These are phyloP conservation scores for Drosophila colorata DNA, from an alignment of 2,888 invertebrate genomes.

Conservation along the genomic window DNA sequence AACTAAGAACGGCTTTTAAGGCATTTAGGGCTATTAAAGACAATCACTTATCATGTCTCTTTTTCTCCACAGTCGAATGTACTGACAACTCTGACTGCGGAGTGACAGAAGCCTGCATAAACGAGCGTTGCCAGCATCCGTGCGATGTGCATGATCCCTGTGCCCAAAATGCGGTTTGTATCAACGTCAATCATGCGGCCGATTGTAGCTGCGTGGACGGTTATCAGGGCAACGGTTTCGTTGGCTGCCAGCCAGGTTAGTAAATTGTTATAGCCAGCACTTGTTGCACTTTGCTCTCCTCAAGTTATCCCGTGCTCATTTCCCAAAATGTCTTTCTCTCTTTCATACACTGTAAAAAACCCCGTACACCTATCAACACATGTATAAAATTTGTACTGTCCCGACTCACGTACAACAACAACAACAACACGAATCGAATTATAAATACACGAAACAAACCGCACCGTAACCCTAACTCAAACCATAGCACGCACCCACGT, in stretches of 20 bases:
- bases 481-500: conserved; percentile 84
- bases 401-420: conserved; percentile 49
- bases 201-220: conserved; percentile 95
- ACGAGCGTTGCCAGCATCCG: conserved; percentile 93
- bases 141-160: conserved; percentile 95
- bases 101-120: conserved; percentile 94
- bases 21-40: not conserved
- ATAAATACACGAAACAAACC: conserved; percentile 66
- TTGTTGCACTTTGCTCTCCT: conserved; percentile 53
- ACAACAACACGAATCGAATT: conserved; percentile 47
- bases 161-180: conserved; percentile 92
- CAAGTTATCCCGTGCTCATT: conserved; percentile 42
- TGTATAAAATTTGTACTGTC: conserved; percentile 73
- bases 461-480: conserved; percentile 53
- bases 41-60: conserved; percentile 9
- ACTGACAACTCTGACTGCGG: conserved; percentile 94
- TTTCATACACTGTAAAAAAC: conserved; percentile 83
- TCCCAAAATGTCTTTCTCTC: conserved; percentile 51
- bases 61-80: conserved; percentile 90
- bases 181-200: conserved; percentile 94
- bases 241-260: conserved; percentile 92
- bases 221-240: conserved; percentile 94
- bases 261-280: conserved; percentile 58
- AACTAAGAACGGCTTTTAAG: conserved; percentile 13
- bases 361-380: conserved; percentile 66